These are phyloP conservation scores for Scolopax rusticola DNA, from an alignment of 2,797 vertebrate species.

Conservation along the genomic window DNA sequence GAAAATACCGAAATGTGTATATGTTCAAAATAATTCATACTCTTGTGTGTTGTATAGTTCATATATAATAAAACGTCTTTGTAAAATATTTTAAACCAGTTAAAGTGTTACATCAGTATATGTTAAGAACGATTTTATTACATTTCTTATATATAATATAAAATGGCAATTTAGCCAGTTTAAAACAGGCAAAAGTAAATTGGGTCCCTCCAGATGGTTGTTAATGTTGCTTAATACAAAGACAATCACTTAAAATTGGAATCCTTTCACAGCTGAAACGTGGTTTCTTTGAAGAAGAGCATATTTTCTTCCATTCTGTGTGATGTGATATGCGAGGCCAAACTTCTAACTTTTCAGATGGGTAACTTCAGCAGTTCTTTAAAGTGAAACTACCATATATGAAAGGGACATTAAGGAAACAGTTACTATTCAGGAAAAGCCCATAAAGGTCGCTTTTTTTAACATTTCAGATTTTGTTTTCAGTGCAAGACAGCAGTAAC, in stretches of 20 bases:
- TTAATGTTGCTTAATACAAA: constrained; percentile 62
- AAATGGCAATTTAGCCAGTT: constrained; percentile 34
- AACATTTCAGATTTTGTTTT: constrained; percentile 55
- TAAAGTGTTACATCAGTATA: constrained; percentile 62
- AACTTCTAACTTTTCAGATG: not conserved
- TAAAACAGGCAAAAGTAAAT: constrained; percentile 52
- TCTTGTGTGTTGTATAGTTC: constrained; percentile 73
- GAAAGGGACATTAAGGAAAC: constrained; percentile 44
- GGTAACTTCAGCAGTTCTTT: not conserved
- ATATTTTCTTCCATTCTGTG: not conserved
- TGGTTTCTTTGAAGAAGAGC: not conserved
- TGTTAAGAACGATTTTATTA: constrained; percentile 59
- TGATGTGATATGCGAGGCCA: not conserved
- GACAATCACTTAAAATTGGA: constrained; percentile 45
- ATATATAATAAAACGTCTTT: constrained; percentile 76
- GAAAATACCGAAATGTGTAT: constrained; percentile 69
- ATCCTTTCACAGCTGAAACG: not conserved
- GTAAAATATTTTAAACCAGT: constrained; percentile 77
- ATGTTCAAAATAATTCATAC: constrained; percentile 71
- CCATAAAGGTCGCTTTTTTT: not conserved
- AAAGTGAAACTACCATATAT: constrained; percentile 7
- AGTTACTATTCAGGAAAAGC: constrained; percentile 43
- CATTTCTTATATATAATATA: constrained; percentile 56
- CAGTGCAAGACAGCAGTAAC: not conserved
- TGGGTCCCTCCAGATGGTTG: constrained; percentile 24